phyloP scores from a whole-genome alignment of 2,888 invertebrate species.

The Pheosia tremula region DNA sequence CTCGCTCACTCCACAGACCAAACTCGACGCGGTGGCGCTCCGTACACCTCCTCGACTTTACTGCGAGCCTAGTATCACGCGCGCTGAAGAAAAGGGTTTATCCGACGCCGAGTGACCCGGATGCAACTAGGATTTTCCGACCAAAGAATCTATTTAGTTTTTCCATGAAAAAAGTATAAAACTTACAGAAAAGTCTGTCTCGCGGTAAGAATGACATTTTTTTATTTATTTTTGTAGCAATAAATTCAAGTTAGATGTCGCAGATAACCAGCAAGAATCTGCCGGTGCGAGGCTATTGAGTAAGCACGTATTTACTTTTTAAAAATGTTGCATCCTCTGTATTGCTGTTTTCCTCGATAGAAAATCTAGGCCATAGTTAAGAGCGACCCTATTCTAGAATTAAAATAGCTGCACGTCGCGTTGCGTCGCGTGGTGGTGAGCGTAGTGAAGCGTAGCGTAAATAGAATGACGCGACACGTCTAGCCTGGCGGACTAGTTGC shows the following conservation, averaged over 20 bases:
- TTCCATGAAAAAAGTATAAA: constrained; percentile 52
- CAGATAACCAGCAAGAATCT: background rate
- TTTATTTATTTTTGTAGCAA: background rate
- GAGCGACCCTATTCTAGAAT: constrained; percentile 65
- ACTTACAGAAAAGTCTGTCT: background rate
- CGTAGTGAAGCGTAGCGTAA: constrained; percentile 68
- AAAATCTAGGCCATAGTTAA: constrained; percentile 69
- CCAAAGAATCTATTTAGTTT: constrained; percentile 57
- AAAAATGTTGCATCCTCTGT: constrained; percentile 15
- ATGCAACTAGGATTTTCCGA: constrained; percentile 79
- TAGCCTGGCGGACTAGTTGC: constrained; percentile 12
- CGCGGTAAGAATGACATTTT: background rate
- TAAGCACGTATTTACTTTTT: background rate
- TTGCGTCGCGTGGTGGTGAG: constrained; percentile 59
- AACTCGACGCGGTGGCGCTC: constrained; percentile 44
- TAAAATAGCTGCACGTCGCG: constrained; percentile 56
- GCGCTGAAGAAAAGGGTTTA: constrained; percentile 85
- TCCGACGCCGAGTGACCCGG: constrained; percentile 79
- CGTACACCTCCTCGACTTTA: constrained; percentile 62
- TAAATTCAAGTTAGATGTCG: background rate
- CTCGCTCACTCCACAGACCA: constrained; percentile 62
- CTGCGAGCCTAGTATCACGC: constrained; percentile 82
- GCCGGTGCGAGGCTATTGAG: no score
- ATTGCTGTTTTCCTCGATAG: constrained; percentile 48
- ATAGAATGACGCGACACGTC: constrained; percentile 55